phyloP scores from a whole-genome alignment of 2,113 vertebrate genomes.

The Motacilla tschutschensis region DNA sequence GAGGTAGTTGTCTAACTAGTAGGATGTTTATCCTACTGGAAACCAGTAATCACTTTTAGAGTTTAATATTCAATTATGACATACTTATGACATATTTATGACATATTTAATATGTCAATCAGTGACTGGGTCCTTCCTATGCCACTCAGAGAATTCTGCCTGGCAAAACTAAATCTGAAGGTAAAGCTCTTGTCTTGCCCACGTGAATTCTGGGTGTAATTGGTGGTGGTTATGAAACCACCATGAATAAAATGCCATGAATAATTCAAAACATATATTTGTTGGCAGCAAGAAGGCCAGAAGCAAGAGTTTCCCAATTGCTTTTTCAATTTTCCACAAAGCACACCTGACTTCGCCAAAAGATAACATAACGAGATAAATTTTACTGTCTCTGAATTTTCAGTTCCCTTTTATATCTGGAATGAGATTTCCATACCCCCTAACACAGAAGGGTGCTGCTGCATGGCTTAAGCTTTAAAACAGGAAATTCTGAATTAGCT shows the following conservation, averaged over 20 bases:
- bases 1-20: too few relatives aligned
- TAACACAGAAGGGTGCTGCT: neutral
- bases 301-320: neutral
- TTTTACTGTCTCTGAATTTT: neutral
- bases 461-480: neutral
- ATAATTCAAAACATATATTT: slow-evolving; percentile 40
- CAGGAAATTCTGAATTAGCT: neutral
- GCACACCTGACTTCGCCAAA: slow-evolving; percentile 2
- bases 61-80: neutral
- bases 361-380: neutral
- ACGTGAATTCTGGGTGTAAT: slow-evolving; percentile 15
- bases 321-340: slow-evolving; percentile 18
- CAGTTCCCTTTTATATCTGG: neutral
- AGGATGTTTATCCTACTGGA: neutral
- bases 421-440: neutral
- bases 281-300: neutral
- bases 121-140: accelerated
- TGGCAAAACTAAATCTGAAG: neutral
- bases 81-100: neutral
- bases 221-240: neutral
- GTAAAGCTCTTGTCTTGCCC: neutral
- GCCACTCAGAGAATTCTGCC: neutral
- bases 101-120: neutral
- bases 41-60: neutral
- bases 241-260: neutral